Conservation (phyloP, 2,888 invertebrate species). For the Halictus ligatus region DNA sequence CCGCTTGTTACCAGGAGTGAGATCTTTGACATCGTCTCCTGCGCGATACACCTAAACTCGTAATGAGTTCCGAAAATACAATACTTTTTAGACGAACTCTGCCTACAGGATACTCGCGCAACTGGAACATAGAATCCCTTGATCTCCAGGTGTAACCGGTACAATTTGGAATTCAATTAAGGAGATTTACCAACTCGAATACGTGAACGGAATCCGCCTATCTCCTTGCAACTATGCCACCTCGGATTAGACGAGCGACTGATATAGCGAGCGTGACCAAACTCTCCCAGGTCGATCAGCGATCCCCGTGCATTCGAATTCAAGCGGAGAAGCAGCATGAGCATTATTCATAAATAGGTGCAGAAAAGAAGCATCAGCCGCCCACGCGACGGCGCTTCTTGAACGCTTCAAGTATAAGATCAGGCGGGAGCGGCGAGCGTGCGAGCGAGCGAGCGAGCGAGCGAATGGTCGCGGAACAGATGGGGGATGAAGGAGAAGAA, state of each 20-base stretch:
- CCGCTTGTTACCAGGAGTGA: conserved; percentile 13
- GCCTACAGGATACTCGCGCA: neutral
- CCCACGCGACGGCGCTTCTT: conserved; percentile 42
- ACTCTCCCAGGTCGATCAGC: neutral
- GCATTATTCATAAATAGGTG: conserved; percentile 49
- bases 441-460: conserved; percentile 11
- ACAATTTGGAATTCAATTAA: neutral
- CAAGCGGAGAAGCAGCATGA: conserved; percentile 8
- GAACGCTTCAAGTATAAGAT: conserved; percentile 43
- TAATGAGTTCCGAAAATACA: neutral
- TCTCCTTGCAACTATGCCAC: neutral
- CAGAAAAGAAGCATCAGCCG: conserved; percentile 34
- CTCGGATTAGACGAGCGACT: conserved; percentile 5
- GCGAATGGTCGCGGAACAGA: conserved; percentile 17
- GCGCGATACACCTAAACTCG: neutral
- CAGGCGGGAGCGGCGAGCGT: conserved; percentile 10
- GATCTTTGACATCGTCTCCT: conserved; percentile 4
- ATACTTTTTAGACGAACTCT: neutral
- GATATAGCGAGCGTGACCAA: neutral
- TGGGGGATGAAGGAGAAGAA: conserved; percentile 29
- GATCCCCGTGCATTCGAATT: neutral
- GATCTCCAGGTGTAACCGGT: neutral
- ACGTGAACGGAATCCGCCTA: neutral
- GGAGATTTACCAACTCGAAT: neutral
- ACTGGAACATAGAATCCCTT: neutral